Base-by-base conservation (phyloP, 2,113 vertebrate genomes). In the Saccopteryx leptura region DNA sequence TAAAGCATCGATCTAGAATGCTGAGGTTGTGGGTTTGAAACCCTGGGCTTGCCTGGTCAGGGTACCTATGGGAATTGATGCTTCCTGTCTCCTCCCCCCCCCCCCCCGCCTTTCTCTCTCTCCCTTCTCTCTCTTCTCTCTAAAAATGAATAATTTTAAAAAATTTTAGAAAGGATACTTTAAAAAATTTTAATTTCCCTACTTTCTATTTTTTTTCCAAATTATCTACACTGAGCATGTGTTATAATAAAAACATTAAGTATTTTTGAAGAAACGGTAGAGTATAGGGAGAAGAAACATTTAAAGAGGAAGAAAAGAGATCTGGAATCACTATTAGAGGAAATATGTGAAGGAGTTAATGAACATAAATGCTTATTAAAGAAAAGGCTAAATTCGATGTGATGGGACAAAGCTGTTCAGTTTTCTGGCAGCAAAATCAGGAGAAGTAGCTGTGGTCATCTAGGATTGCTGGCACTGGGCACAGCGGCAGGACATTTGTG, bases 321-420 rank as follows among this genome's bases (percentile, higher is more conserved):
- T 48, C 48, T 91, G 14, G 48, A 94, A 56, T 90, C 54, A 87
- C 56, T 88, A 11, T 48, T 95, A 21, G 60, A 69, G 71, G 13
- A 75, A 84, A 39, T 84, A 23, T 87, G 52, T 26, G 87, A 74
- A 90, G 48, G 61, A 90, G 18, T 83, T 92, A 85, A 54, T 93
- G n/a, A 93, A 88, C 88, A 56, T 74, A 94, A 94, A 88, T 28
- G 23, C 65, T 60, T 75, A 61, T 89, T 86, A 83, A 93, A 87
- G 66, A 75, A 24, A 88, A 93, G 63, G 31, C 50, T 88, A 15
- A 61, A 69, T 90, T 94, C 91, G 90, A 68, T 91, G 24, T 82
- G 78, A 86, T 61, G 14, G 33, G 23, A 7, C 26, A 81, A 82
- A 17, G 75, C 72, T 72, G 28, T 76, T 93, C 81, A 68, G 33